phyloP scores from a whole-genome alignment of 2,797 vertebrate genomes.

The Cuniculus paca region DNA sequence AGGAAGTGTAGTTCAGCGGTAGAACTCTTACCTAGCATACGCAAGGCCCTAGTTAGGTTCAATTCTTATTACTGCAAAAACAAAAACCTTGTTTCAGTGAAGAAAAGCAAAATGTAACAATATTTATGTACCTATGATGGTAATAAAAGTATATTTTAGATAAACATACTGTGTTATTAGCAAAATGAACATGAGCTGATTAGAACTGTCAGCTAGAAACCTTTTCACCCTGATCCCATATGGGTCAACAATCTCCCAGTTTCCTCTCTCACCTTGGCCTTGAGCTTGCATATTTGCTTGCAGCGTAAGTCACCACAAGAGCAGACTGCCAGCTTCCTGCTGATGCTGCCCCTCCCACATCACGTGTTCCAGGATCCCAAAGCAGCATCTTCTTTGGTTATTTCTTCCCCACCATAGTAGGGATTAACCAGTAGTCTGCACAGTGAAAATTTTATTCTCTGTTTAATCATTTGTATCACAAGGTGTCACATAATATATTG shows the following conservation, averaged over 20 bases:
- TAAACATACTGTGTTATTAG: not conserved
- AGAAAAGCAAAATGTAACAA: constrained; percentile 2
- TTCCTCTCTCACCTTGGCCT: constrained; percentile 49
- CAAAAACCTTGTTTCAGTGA: not conserved
- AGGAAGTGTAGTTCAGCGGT: not conserved
- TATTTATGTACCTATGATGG: not conserved
- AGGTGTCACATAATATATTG: not conserved
- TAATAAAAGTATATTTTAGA: constrained; percentile 32
- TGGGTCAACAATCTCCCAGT: not conserved
- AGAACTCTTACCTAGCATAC: not conserved
- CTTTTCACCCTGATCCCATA: not conserved
- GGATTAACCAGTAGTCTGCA: not conserved
- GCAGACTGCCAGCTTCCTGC: not conserved
- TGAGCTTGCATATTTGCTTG: constrained; percentile 40
- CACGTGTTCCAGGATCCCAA: not conserved
- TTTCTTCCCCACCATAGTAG: not conserved
- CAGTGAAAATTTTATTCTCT: not conserved
- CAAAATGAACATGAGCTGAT: constrained; percentile 26
- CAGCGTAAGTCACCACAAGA: not conserved
- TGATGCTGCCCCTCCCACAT: not conserved
- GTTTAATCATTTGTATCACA: not conserved
- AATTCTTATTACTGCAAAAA: not conserved
- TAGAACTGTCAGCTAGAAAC: not conserved
- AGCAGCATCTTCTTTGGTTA: not conserved
- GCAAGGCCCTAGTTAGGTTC: not conserved